Conservation (phyloP, 2,113 vertebrate species). For the Pelecanus crispus region DNA sequence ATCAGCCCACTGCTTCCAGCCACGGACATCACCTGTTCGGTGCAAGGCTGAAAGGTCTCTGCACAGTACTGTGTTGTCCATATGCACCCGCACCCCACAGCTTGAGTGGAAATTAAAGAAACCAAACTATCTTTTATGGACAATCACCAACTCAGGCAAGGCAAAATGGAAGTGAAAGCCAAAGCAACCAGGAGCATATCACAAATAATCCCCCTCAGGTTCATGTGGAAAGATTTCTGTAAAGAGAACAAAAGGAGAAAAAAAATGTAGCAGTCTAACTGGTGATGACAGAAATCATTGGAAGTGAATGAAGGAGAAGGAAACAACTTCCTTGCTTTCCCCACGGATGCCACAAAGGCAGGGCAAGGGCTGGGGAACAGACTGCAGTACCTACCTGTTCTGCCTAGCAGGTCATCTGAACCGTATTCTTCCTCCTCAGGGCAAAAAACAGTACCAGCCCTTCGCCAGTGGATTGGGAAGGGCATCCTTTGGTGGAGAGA, state of each 20-base stretch:
- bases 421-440: neutral
- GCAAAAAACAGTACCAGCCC: neutral
- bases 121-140: neutral
- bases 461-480: neutral
- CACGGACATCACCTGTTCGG: neutral
- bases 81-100: neutral
- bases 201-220: neutral
- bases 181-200: neutral
- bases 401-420: neutral
- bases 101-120: neutral
- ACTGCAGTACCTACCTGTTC: neutral
- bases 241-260: neutral
- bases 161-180: neutral
- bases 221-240: neutral
- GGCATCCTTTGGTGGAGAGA: neutral
- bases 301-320: neutral
- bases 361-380: neutral
- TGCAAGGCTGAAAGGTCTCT: neutral
- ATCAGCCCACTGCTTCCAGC: neutral
- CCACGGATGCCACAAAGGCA: neutral
- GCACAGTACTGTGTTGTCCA: fast-evolving
- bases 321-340: neutral
- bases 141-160: neutral
- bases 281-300: neutral
- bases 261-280: neutral